phyloP scores from a whole-genome alignment of 2,797 vertebrate genomes.

The Cyclopterus lumpus region DNA sequence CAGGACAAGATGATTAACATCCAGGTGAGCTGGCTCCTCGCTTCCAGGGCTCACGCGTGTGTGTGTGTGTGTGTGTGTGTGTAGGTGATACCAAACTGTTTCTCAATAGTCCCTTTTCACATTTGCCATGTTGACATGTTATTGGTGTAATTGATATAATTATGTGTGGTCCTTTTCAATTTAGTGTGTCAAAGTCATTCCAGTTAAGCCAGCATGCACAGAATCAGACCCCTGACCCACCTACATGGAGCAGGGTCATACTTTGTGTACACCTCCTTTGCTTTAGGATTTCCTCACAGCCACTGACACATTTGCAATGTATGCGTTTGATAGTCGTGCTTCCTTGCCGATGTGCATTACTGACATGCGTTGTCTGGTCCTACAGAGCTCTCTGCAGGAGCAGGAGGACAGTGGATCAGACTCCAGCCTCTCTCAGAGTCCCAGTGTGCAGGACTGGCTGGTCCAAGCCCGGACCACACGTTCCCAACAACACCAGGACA shows the following conservation, averaged over 20 bases:
- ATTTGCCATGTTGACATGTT: neutral
- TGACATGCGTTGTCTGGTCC: slow-evolving; percentile 23
- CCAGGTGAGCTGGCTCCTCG: slow-evolving; percentile 84
- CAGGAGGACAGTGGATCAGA: slow-evolving; percentile 89
- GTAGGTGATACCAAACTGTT: neutral
- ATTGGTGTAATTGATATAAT: neutral
- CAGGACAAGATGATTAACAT: slow-evolving; percentile 91
- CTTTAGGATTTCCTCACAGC: neutral
- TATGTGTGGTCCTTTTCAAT: neutral
- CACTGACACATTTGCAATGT: neutral
- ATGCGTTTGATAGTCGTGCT: neutral
- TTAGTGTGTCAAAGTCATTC: neutral
- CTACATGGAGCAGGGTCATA: neutral
- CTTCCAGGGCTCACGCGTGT: slow-evolving; percentile 8
- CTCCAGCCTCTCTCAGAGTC: slow-evolving; percentile 87
- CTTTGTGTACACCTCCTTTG: neutral
- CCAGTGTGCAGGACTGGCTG: slow-evolving; percentile 95
- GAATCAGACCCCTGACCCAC: neutral
- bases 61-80: neutral
- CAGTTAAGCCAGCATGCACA: neutral
- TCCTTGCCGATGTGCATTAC: neutral
- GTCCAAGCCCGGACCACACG: slow-evolving; percentile 89
- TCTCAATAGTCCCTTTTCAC: neutral
- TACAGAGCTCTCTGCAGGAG: slow-evolving; percentile 90
- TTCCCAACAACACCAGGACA: slow-evolving; percentile 92